phyloP scores from a whole-genome alignment of 2,888 invertebrate species.

The Neoaliturus tenellus region DNA sequence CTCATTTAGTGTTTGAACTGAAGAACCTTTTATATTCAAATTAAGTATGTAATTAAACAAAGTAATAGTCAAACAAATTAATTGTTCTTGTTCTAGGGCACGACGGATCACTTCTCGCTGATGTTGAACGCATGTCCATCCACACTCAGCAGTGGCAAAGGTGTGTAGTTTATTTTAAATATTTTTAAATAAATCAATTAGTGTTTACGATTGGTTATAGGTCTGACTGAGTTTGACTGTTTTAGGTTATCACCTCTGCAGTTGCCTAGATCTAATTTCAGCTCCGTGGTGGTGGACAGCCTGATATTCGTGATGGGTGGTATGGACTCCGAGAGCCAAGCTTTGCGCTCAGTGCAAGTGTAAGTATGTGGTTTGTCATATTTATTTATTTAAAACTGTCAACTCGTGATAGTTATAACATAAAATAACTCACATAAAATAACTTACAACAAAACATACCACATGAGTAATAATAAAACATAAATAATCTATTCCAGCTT shows the following conservation, averaged over 20 bases:
- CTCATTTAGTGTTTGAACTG: no score
- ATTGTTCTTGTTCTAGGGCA: neutral
- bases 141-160: conserved; percentile 20
- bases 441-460: no score
- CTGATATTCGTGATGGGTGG: conserved; percentile 36
- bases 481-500: no score
- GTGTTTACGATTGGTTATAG: no score
- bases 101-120: neutral
- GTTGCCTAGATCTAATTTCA: conserved; percentile 16
- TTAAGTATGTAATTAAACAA: no score
- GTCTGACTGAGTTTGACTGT: neutral
- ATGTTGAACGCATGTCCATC: neutral
- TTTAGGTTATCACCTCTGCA: conserved; percentile 20
- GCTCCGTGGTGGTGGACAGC: conserved; percentile 11
- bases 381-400: no score
- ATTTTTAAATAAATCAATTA: neutral
- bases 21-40: no score
- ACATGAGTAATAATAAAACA: no score
- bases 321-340: neutral
- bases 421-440: no score
- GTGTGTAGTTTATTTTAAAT: neutral
- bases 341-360: conserved; percentile 48
- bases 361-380: no score
- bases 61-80: no score
- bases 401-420: no score